Base-by-base conservation (phyloP, 2,113 vertebrate genomes). In the Saccopteryx leptura region DNA sequence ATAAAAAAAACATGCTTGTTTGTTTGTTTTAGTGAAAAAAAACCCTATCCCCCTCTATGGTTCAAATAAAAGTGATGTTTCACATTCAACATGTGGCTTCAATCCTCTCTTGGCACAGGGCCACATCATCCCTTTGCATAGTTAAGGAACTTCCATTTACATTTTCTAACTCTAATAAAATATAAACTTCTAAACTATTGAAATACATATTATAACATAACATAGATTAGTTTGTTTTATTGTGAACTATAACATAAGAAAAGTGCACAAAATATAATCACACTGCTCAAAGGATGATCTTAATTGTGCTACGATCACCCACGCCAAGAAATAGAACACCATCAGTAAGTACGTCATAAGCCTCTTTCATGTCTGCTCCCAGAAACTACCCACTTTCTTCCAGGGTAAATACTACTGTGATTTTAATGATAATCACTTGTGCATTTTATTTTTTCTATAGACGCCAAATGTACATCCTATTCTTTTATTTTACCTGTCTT, bases 121-220 rank as follows among this genome's bases (percentile, higher is more conserved):
- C 14, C 17, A 58, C 54, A 33, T 56, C 54, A 33, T 56, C 65
- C 15, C 46, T 9, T 66, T n/a, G 24, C 60, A 92, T 18, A 68
- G 66, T 84, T 56, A 95, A 79, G 66, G 48, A 28, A 75, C 79
- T 52, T 63, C 4, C 1, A 90, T 58, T 50, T 95, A 9, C n/a
- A 80, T 80, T 72, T 92, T 48, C 23, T 4, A 86, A 79, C 9
- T 88, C 18, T 86, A 52, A 79, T 84, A 88, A 88, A 93, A 88
- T 84, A 65, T 10, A 66, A 33, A 66, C 7, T 52, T 86, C 31
- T 19, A n/a, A 84, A 74, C 28, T 65, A 2, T 93, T 68, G 17
- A 24, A 86, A 71, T 28, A 54, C 39, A 52, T 52, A 11, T 23
- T 50, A 71, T 24, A 61, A 83, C 7, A 63, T n/a, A 48, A 17